Evolutionary conservation across 92 coral and sea anemone genomes (phyloP).

Genomic region (Virgularia gustaviana): DNA sequence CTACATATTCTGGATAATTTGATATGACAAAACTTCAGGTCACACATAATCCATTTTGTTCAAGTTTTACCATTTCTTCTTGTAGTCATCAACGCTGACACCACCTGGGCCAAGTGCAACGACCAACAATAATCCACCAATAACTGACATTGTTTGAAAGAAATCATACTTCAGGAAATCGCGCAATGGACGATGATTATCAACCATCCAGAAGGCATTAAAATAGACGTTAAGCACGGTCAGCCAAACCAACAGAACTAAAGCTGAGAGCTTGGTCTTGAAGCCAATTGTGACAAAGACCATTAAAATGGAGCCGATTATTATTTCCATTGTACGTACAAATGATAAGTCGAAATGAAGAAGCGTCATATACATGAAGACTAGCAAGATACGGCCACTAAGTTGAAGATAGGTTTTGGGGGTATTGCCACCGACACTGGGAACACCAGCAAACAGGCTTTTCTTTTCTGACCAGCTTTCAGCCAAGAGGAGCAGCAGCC

Average conservation of each 20-base stretch:
- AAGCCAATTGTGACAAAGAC: constrained; percentile 87
- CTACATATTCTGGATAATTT: background rate
- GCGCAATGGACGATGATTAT: constrained; percentile 85
- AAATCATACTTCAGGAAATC: constrained; percentile 99
- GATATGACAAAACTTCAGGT: background rate
- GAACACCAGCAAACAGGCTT: constrained; percentile 96
- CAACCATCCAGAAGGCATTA: constrained; percentile 97
- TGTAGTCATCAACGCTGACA: constrained; percentile 97
- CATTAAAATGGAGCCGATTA: constrained; percentile 85
- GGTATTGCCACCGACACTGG: constrained; percentile 89
- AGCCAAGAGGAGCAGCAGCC: constrained; percentile 78
- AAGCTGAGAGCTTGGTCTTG: constrained; percentile 92
- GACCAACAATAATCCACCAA: constrained; percentile 90
- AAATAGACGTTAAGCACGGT: constrained; percentile 71
- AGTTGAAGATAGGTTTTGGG: constrained; percentile 96
- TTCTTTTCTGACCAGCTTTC: constrained; percentile 91
- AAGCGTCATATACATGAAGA: constrained; percentile 94
- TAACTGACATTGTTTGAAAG: constrained; percentile 95
- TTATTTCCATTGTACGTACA: constrained; percentile 68
- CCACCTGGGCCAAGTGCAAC: constrained; percentile 99
- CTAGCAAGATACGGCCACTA: constrained; percentile 90
- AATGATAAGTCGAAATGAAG: constrained; percentile 78
- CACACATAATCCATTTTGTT: background rate
- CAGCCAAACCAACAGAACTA: constrained; percentile 77
- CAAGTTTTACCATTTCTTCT: constrained; percentile 81